A percentile compares a stretch with the other conserved stretches of the same genome.
These are phyloP conservation scores for Trimorus sp. DNA, from an alignment of 2,888 invertebrate species.

Conservation along the genomic window DNA sequence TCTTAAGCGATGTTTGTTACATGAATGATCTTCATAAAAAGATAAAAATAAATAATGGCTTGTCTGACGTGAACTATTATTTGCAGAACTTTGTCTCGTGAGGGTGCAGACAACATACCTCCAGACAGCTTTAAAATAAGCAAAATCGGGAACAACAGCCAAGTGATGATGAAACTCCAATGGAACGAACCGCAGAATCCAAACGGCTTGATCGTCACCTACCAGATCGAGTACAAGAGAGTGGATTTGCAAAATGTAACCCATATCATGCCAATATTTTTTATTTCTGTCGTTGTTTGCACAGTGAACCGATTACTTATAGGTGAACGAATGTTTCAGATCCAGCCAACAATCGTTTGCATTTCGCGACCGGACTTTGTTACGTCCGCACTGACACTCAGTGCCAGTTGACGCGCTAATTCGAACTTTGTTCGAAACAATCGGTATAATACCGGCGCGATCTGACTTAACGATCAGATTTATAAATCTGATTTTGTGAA, in stretches of 20 bases:
- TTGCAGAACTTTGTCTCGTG: conserved; percentile 81
- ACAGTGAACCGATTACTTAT: too few species aligned
- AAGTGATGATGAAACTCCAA: conserved; percentile 85
- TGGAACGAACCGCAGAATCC: conserved; percentile 93
- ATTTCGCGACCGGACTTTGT: conserved; percentile 86
- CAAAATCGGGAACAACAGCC: conserved; percentile 77
- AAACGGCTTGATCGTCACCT: conserved; percentile 94
- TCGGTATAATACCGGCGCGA: too few species aligned
- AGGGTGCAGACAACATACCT: conserved; percentile 78
- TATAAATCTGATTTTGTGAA: too few species aligned
- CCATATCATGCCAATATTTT: background rate
- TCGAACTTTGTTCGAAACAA: too few species aligned
- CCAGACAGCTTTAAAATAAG: conserved; percentile 71
- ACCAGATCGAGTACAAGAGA: conserved; percentile 89
- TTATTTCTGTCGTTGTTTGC: too few species aligned
- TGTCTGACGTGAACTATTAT: background rate
- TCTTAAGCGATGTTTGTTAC: too few species aligned
- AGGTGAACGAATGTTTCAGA: conserved; percentile 78
- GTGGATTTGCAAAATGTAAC: conserved; percentile 86
- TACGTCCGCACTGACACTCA: too few species aligned
- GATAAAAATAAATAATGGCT: too few species aligned
- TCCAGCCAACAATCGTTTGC: conserved; percentile 85
- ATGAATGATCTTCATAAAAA: too few species aligned
- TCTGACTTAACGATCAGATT: too few species aligned
- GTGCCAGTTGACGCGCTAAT: too few species aligned